Conservation (phyloP, 2,888 invertebrate species). For the Zhengitettix transpicula region DNA sequence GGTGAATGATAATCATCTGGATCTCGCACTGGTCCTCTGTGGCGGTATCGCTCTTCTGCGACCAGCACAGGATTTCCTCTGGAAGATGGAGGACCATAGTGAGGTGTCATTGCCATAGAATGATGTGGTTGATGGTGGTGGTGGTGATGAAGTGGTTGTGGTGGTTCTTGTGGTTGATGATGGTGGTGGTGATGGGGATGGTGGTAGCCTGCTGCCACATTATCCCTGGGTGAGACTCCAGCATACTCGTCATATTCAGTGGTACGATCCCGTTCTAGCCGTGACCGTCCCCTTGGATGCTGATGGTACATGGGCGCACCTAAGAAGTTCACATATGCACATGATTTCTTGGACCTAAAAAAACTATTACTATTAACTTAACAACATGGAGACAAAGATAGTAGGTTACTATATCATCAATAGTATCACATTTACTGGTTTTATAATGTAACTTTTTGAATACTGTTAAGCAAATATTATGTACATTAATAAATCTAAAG, state of each 20-base stretch:
- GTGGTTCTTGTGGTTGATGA: constrained; percentile 14
- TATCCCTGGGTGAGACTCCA: background rate
- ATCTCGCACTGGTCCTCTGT: constrained; percentile 22
- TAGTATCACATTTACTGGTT: background rate
- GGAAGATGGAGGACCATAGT: constrained; percentile 22
- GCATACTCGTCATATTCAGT: constrained; percentile 31
- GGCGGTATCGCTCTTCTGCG: constrained; percentile 14
- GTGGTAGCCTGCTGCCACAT: background rate
- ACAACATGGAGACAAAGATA: background rate
- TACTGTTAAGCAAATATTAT: too few species aligned
- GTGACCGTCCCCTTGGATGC: constrained; percentile 29
- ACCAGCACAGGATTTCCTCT: constrained; percentile 20
- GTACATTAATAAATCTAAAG: too few species aligned
- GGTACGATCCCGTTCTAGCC: constrained; percentile 28
- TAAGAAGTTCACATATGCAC: background rate
- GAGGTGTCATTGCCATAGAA: constrained; percentile 17
- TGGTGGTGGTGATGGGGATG: constrained; percentile 1
- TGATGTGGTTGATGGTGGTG: constrained; percentile 14
- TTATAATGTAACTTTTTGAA: too few species aligned
- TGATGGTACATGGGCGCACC: constrained; percentile 28
- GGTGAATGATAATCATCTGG: constrained; percentile 27
- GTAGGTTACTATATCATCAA: background rate
- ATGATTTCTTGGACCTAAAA: background rate
- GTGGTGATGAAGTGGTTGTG: constrained; percentile 24
- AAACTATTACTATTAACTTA: background rate